Base-by-base conservation (phyloP, 1,140 invertebrate genomes). In the Uloborus diversus region DNA sequence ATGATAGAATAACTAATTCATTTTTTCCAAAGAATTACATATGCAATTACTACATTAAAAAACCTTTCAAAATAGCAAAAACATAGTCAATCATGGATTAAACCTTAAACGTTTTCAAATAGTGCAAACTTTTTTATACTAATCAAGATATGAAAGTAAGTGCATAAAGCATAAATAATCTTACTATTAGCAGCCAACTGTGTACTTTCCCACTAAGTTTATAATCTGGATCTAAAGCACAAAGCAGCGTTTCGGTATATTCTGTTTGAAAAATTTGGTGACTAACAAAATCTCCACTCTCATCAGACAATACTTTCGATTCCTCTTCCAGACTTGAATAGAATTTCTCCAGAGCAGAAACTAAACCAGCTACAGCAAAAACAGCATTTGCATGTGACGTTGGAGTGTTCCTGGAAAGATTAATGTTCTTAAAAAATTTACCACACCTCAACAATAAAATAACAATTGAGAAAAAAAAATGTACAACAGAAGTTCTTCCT, bases 371-470 rank as follows among this genome's bases (percentile, higher is more conserved):
- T n/a, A 81, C 32, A 11, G 79, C 79, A 66, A 75, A 68, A 23
- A 81, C 62, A 37, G 79, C 49, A 75, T 81, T 81, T 32, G 79
- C 79, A 66, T 66, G 79, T 27, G 79, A 64, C 11, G 66, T 64
- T 3, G 78, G 33, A 14, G 66, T 49, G 35, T 80, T 80, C 32
- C 68, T 80, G 37, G 28, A 65, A 27, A 51, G 32, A 37, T 23
- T 42, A 11, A 47, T n/a, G n/a, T 66, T 17, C n/a, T 66, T 23
- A 66, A 61, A 4, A 23, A 27, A 7, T 33, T 42, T 33, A 32
- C 35, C 9, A 13, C 9, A 28, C n/a, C 32, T 23, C n/a, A 23
- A n/a, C 49, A 62, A 32, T 9, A 17, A 32, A 32, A 30, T 62
- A 3, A 0, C 11, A n/a, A 47, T 14, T 47, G 42, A 1, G 1